Percentiles rank a stretch among this genome's conserved stretches.
phyloP scores from a whole-genome alignment of 2,797 vertebrate species.

The Karalla daura region DNA sequence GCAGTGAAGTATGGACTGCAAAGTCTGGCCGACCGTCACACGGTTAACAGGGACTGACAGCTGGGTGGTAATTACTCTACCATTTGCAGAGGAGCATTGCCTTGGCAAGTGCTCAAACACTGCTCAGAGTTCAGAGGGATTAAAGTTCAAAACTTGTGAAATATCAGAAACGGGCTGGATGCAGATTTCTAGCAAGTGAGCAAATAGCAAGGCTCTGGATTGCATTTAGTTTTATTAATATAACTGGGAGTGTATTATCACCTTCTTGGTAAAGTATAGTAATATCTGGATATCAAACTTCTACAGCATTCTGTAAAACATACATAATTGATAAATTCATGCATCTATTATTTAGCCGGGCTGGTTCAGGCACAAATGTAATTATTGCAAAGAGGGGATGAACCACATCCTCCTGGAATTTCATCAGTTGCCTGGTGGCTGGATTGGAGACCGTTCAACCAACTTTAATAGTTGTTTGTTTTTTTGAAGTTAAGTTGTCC shows the following conservation, averaged over 20 bases:
- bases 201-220: conserved; percentile 1
- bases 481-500: conserved; percentile 21
- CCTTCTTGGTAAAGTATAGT: conserved; percentile 1
- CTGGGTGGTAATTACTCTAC: conserved; percentile 49
- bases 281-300: conserved; percentile 33
- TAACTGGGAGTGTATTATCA: conserved; percentile 9
- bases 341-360: conserved; percentile 66
- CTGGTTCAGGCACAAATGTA: conserved; percentile 37
- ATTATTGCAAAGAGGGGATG: conserved; percentile 40
- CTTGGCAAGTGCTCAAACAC: conserved; percentile 40
- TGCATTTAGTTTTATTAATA: conserved; percentile 27
- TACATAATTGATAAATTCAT: conserved; percentile 64
- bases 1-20: conserved; percentile 58
- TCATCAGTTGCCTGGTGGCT: conserved; percentile 26
- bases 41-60: conserved; percentile 51
- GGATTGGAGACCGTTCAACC: conserved; percentile 25
- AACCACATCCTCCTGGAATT: conserved; percentile 18
- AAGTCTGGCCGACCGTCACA: conserved; percentile 43
- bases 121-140: conserved; percentile 15
- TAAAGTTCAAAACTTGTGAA: conserved; percentile 26
- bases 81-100: conserved; percentile 28
- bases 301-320: conserved; percentile 29
- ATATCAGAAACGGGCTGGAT: conserved; percentile 24
- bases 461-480: conserved; percentile 14
- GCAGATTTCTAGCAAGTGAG: conserved; percentile 19